A percentile compares a stretch with the other conserved stretches of the same genome.
Conservation (phyloP, 2,113 vertebrate species). For the Argyrosomus japonicus region DNA sequence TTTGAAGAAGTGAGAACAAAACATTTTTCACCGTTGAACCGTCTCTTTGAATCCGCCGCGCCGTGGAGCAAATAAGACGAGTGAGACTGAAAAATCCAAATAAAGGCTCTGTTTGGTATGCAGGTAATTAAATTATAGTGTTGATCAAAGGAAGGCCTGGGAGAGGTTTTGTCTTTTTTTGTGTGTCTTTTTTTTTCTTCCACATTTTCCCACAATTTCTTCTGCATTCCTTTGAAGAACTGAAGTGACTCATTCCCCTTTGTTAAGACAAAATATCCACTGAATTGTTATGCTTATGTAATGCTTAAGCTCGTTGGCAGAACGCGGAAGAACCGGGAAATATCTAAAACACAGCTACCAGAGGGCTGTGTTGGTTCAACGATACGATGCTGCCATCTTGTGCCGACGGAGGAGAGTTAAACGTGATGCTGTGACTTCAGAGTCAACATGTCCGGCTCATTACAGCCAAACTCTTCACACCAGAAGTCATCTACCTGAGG, state of each 20-base stretch:
- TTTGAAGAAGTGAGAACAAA: background rate
- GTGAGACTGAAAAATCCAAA: constrained; percentile 42
- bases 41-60: constrained; percentile 21
- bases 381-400: constrained; percentile 74
- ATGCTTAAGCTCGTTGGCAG: constrained; percentile 43
- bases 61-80: background rate
- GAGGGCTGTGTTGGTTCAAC: background rate
- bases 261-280: constrained; percentile 66
- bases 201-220: constrained; percentile 47
- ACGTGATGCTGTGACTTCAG: background rate
- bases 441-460: background rate
- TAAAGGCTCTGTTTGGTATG: constrained; percentile 54
- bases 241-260: constrained; percentile 66
- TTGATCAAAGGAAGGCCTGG: constrained; percentile 69
- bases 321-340: background rate
- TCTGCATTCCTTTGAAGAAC: constrained; percentile 67
- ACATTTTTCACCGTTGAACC: background rate
- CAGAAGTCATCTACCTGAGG: background rate
- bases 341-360: background rate
- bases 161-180: constrained; percentile 20
- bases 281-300: constrained; percentile 56
- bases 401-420: constrained; percentile 13
- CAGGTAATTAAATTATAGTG: constrained; percentile 74
- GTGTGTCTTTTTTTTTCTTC: background rate
- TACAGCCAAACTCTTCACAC: background rate